A percentile compares a stretch with the other conserved stretches of the same genome.
Conservation (phyloP, 2,888 invertebrate species). For the Chrysomela aeneicollis region DNA sequence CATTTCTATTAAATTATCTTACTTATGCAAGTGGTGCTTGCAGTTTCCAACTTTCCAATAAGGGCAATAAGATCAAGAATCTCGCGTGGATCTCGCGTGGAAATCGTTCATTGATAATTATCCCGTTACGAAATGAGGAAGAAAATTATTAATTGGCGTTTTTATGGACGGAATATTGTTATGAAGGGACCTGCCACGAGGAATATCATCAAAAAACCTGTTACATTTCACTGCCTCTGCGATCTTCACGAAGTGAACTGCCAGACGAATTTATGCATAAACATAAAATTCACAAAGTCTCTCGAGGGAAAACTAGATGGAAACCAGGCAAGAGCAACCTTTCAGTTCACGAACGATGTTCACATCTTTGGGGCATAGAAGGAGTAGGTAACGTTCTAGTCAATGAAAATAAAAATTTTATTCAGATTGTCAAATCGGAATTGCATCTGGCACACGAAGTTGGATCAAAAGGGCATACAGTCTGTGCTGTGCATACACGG, state of each 20-base stretch:
- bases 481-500: too few relatives aligned
- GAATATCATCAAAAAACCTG: background rate
- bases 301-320: background rate
- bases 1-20: too few relatives aligned
- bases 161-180: background rate
- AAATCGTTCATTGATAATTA: too few relatives aligned
- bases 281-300: background rate
- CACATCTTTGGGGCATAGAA: background rate
- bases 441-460: too few relatives aligned
- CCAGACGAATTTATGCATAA: slow-evolving; percentile 3
- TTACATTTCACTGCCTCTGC: background rate
- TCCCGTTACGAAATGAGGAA: too few relatives aligned
- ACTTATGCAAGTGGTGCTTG: too few relatives aligned
- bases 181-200: background rate
- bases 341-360: background rate
- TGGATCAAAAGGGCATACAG: too few relatives aligned
- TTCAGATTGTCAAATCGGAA: background rate
- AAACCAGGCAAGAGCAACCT: background rate
- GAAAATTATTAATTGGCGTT: too few relatives aligned
- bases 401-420: background rate
- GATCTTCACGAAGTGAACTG: background rate
- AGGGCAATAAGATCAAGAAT: too few relatives aligned
- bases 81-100: too few relatives aligned
- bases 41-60: too few relatives aligned
- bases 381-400: background rate